Base-by-base conservation (phyloP, 1,140 invertebrate genomes). In the Goniozus legneri region DNA sequence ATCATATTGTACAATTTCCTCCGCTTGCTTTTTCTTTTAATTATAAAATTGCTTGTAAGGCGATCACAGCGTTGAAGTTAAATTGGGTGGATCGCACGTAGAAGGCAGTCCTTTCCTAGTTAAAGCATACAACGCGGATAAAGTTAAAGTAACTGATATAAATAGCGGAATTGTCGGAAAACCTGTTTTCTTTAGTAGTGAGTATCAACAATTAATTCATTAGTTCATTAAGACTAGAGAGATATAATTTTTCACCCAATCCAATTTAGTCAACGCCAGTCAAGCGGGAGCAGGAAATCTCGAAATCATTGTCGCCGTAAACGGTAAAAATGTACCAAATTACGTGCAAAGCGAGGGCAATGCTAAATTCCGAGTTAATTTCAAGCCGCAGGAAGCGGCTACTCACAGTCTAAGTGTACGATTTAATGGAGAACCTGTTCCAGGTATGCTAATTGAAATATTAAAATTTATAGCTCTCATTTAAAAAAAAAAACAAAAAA, bases 281-380 rank as follows among this genome's bases (percentile, higher is more conserved):
- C 81, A 85, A 73, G 88, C 84, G 62, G 91, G 95, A 51, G 94
- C 94, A 50, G 95, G 95, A 27, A 97, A 97, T 75, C 77, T 98
- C 54, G 95, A 98, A 77, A 98, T 99, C 33, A 97, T 97, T 44
- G 95, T 99, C 0, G 93, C 94, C 1, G 94, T 97, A n/a, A 92
- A 91, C 64, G 93, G 93, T 3, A 85, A 92, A 63, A 98, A 98
- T 78, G 95, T 99, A 4, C 96, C 96, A 4, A 98, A 98, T 78
- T 98, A 96, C 72, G 95, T 98, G 1, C 92, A 97, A 66, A 93
- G 92, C 32, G 95, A 97, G 80, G 94, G 93, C 18, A 97, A 98
- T 75, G 95, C 95, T 0, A 86, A 89, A 60, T 97, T 98, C 59
- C 75, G 85, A 62, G 95, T 98, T 2, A 97, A 97, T 71, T 99